Conservation (phyloP, 2,113 vertebrate genomes). For the Tragelaphus strepsiceros region DNA sequence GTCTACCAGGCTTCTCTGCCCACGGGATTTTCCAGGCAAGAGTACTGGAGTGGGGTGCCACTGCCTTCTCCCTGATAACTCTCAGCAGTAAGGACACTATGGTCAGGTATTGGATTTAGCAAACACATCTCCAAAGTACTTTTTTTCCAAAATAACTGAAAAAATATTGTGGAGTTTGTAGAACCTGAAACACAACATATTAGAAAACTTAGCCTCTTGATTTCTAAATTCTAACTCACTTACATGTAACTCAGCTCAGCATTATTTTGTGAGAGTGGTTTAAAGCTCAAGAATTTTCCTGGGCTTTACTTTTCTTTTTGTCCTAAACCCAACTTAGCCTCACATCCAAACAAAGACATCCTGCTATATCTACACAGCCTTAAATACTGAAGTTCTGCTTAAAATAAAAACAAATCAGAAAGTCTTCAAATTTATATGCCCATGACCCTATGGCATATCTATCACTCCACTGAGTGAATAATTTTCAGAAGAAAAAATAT, state of each 20-base stretch:
- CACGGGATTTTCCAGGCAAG: too few relatives aligned
- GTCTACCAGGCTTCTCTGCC: too few relatives aligned
- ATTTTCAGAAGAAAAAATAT: constrained; percentile 29
- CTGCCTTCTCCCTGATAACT: not conserved
- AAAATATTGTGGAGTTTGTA: not conserved
- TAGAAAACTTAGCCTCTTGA: not conserved
- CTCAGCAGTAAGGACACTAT: not conserved
- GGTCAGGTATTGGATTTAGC: not conserved
- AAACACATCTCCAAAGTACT: not conserved
- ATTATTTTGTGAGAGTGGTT: not conserved
- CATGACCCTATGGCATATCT: not conserved
- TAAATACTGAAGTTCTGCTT: not conserved
- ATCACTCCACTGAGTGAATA: not conserved
- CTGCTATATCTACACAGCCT: not conserved
- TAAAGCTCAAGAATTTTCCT: not conserved
- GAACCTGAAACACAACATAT: not conserved
- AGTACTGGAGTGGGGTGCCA: too few relatives aligned
- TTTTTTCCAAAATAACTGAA: not conserved
- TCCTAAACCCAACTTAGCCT: not conserved
- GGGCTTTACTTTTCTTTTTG: not conserved
- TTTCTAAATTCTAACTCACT: constrained; percentile 30
- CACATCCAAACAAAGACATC: not conserved
- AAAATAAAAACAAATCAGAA: not conserved
- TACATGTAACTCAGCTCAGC: not conserved
- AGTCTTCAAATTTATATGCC: not conserved